These are phyloP conservation scores for Lepeophtheirus salmonis DNA, from an alignment of 1,140 invertebrate species.

Conservation along the genomic window DNA sequence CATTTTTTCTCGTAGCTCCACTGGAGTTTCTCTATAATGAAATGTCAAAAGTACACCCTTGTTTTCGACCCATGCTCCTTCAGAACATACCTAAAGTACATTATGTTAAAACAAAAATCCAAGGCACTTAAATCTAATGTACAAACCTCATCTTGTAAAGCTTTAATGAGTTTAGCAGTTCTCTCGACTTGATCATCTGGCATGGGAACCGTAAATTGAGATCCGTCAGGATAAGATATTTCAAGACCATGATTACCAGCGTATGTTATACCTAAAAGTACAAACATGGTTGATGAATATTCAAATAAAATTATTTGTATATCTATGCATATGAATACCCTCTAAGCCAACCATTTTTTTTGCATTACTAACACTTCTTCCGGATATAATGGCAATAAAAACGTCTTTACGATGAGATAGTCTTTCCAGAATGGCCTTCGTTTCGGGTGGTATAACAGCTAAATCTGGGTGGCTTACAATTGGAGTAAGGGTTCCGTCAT, in stretches of 20 bases:
- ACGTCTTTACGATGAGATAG: constrained; percentile 68
- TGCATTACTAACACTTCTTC: constrained; percentile 64
- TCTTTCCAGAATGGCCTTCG: constrained; percentile 58
- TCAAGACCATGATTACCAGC: constrained; percentile 75
- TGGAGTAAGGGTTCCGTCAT: constrained; percentile 69
- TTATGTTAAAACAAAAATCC: background rate
- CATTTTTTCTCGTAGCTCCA: constrained; percentile 34
- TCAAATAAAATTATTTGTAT: background rate
- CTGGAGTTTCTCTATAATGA: constrained; percentile 52
- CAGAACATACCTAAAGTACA: constrained; percentile 40
- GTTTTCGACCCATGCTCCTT: constrained; percentile 79
- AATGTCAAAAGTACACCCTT: constrained; percentile 69
- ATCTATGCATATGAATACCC: background rate
- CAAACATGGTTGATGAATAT: background rate
- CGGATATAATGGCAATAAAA: constrained; percentile 69
- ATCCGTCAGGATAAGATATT: constrained; percentile 69
- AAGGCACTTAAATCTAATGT: background rate
- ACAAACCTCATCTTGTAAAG: constrained; percentile 46
- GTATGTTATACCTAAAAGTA: constrained; percentile 46
- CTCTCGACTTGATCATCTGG: constrained; percentile 62
- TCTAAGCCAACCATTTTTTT: constrained; percentile 74
- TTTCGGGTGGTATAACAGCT: constrained; percentile 59
- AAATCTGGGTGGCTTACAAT: constrained; percentile 72
- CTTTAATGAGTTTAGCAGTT: constrained; percentile 51
- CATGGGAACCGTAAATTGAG: constrained; percentile 73